Conservation (phyloP, 1,140 invertebrate genomes). For the Arctopsyche grandis region DNA sequence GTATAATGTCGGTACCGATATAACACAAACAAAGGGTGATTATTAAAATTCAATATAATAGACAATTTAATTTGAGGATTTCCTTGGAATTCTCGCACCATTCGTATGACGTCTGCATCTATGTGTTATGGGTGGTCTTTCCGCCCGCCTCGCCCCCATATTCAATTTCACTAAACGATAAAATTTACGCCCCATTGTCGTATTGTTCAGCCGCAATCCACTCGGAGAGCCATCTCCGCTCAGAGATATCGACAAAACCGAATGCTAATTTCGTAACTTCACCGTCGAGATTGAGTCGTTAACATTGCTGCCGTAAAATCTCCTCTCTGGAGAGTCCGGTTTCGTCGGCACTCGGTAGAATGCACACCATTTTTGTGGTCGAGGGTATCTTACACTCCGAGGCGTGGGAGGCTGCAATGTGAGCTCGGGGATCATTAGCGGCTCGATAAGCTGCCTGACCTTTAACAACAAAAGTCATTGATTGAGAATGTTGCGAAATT, state of each 20-base stretch:
- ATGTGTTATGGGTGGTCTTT: not conserved
- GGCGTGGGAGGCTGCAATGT: not conserved
- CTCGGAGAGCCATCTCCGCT: not conserved
- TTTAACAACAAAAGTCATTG: not conserved
- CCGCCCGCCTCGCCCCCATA: not conserved
- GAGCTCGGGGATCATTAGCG: not conserved
- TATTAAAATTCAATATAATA: no score
- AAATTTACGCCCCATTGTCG: conserved; percentile 25
- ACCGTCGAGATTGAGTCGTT: not conserved
- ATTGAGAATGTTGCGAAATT: not conserved
- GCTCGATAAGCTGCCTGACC: conserved; percentile 2
- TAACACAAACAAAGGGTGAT: no score
- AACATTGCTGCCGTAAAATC: not conserved
- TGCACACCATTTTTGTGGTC: not conserved
- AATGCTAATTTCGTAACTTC: not conserved
- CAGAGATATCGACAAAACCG: not conserved
- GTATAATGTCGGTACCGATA: no score
- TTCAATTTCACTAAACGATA: conserved; percentile 6
- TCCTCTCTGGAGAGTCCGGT: not conserved
- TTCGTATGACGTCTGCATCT: not conserved
- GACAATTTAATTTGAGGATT: no score
- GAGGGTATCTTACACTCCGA: not conserved
- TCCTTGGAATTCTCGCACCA: no score
- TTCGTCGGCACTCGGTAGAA: not conserved
- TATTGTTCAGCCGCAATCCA: not conserved